These are phyloP conservation scores for Tenthredo notha DNA, from an alignment of 2,888 invertebrate species.

Conservation along the genomic window DNA sequence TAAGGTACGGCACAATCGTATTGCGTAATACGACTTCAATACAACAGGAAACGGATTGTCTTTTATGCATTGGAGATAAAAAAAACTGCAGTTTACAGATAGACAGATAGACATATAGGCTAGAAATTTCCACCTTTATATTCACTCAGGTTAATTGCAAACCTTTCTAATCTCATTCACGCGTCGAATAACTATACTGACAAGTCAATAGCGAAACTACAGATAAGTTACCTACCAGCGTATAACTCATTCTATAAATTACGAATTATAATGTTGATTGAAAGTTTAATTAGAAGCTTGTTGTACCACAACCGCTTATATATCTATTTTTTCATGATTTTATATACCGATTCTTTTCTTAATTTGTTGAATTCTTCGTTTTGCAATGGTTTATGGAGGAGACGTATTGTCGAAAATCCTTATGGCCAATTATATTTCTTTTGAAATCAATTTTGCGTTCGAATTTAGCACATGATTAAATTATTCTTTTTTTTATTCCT, in stretches of 20 bases:
- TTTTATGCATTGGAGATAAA: slow-evolving; percentile 16
- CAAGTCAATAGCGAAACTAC: slow-evolving; percentile 20
- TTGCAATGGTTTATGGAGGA: neutral
- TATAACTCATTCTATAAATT: neutral
- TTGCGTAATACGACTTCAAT: slow-evolving; percentile 3
- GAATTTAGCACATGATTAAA: neutral
- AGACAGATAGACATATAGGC: neutral
- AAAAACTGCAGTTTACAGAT: neutral
- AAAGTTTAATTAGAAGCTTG: neutral
- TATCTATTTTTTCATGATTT: neutral
- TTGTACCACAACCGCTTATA: neutral
- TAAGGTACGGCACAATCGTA: slow-evolving; percentile 26
- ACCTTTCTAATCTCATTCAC: slow-evolving; percentile 27
- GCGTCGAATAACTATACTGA: neutral
- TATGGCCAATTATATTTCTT: neutral
- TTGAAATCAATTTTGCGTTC: neutral
- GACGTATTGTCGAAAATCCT: neutral
- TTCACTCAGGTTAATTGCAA: neutral
- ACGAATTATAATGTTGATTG: neutral
- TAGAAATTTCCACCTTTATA: slow-evolving; percentile 10
- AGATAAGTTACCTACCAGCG: neutral
- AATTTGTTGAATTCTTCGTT: neutral
- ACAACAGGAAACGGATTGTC: slow-evolving; percentile 44
- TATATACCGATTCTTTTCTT: neutral
- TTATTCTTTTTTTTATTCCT: too few relatives aligned